These are phyloP conservation scores for Gila robusta DNA, from an alignment of 2,797 vertebrate species.

Conservation along the genomic window DNA sequence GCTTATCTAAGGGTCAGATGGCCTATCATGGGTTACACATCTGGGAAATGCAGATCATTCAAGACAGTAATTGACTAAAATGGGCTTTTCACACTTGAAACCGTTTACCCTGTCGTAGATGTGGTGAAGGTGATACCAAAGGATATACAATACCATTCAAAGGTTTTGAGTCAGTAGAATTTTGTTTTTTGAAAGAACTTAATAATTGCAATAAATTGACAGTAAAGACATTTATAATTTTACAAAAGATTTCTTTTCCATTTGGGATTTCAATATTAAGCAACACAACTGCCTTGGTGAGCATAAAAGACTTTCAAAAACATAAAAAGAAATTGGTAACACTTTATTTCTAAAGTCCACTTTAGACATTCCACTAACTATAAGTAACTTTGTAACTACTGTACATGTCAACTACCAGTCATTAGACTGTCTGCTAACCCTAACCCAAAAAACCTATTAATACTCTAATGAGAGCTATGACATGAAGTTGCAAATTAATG, in stretches of 20 bases:
- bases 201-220: neutral
- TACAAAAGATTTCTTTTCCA: too few relatives aligned
- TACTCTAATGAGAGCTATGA: neutral
- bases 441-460: neutral
- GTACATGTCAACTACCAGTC: neutral
- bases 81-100: conserved; percentile 11
- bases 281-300: neutral
- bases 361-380: neutral
- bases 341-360: neutral
- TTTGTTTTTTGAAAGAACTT: neutral
- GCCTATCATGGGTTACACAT: conserved; percentile 3
- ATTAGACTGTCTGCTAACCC: neutral
- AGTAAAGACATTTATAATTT: neutral
- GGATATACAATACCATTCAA: neutral
- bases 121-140: neutral
- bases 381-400: neutral
- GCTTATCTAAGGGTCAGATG: conserved; percentile 29
- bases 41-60: conserved; percentile 3
- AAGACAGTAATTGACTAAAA: neutral
- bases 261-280: neutral
- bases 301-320: neutral
- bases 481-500: neutral
- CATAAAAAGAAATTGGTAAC: neutral
- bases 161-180: neutral
- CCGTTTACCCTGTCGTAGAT: neutral